Percentiles rank a stretch among this genome's conserved stretches.
Evolutionary conservation across 2,888 invertebrate species (phyloP).

Genomic region (Patella depressa): DNA sequence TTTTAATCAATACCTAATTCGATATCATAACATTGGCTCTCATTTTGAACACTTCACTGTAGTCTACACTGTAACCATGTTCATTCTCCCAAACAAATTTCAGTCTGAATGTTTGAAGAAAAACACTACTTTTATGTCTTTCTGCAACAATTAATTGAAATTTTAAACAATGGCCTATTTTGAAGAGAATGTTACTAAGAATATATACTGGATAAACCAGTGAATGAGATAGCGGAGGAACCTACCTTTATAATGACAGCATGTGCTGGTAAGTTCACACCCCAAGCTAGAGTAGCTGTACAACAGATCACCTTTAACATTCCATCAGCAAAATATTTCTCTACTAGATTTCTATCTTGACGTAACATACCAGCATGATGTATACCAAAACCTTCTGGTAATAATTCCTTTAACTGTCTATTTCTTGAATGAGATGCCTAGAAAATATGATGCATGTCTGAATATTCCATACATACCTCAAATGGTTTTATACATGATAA

Average conservation of each 20-base stretch:
- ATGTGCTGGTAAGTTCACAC: constrained; percentile 98
- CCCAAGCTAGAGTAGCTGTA: constrained; percentile 99
- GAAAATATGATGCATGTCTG: neutral
- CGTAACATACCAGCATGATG: constrained; percentile 97
- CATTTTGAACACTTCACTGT: no score
- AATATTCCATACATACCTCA: no score
- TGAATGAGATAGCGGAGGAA: neutral
- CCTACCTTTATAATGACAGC: constrained; percentile 92
- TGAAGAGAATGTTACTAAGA: no score
- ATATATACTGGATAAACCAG: neutral
- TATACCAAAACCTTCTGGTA: constrained; percentile 88
- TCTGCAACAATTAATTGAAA: no score
- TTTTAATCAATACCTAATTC: no score
- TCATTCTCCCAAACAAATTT: no score
- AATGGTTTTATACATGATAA: neutral
- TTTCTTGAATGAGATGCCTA: constrained; percentile 73
- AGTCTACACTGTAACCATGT: no score
- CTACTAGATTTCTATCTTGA: constrained; percentile 82
- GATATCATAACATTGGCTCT: no score
- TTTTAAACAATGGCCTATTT: no score
- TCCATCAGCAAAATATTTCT: constrained; percentile 91
- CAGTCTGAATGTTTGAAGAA: no score
- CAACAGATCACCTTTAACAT: constrained; percentile 90
- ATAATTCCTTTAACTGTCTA: constrained; percentile 85
- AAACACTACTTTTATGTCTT: no score